Evolutionary conservation across 1,140 invertebrate genomes (phyloP).

Genomic region (Euura saliciscinereae): DNA sequence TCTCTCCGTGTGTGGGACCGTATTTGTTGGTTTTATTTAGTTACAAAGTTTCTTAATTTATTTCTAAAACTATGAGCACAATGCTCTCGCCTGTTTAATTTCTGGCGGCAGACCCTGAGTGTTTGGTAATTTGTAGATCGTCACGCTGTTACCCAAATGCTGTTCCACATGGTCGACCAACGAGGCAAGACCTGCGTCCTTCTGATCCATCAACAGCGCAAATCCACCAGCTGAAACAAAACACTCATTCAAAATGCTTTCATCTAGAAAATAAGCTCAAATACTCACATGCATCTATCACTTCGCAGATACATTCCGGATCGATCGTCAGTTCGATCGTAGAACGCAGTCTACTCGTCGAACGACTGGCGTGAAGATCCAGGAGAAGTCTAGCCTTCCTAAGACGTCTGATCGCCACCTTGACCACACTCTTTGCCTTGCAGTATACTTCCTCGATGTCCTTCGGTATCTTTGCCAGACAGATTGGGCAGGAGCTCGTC

Average conservation of each 20-base stretch:
- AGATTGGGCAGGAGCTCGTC: constrained; percentile 42
- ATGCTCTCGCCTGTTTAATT: not conserved
- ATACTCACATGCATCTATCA: constrained; percentile 47
- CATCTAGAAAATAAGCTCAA: not conserved
- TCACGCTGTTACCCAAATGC: constrained; percentile 34
- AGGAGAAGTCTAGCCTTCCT: constrained; percentile 45
- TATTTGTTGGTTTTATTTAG: not conserved
- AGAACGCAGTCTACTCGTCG: constrained; percentile 36
- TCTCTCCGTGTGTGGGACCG: not conserved
- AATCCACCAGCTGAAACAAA: constrained; percentile 44
- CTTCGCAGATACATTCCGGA: constrained; percentile 43
- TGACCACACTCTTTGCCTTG: constrained; percentile 42
- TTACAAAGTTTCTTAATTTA: not conserved
- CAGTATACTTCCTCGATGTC: constrained; percentile 48
- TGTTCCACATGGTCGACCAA: constrained; percentile 29
- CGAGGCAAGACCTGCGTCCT: constrained; percentile 32
- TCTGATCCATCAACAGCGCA: constrained; percentile 39
- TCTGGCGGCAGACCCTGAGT: constrained; percentile 7
- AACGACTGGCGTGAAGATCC: constrained; percentile 31
- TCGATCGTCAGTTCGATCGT: constrained; percentile 41
- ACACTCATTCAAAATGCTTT: not conserved
- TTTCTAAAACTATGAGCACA: not conserved
- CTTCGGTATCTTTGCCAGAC: constrained; percentile 41
- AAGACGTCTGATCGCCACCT: constrained; percentile 46
- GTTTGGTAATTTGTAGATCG: constrained; percentile 37